Evolutionary conservation across 2,113 vertebrate species (phyloP).

Genomic region (Hippocampus mohnikei): DNA sequence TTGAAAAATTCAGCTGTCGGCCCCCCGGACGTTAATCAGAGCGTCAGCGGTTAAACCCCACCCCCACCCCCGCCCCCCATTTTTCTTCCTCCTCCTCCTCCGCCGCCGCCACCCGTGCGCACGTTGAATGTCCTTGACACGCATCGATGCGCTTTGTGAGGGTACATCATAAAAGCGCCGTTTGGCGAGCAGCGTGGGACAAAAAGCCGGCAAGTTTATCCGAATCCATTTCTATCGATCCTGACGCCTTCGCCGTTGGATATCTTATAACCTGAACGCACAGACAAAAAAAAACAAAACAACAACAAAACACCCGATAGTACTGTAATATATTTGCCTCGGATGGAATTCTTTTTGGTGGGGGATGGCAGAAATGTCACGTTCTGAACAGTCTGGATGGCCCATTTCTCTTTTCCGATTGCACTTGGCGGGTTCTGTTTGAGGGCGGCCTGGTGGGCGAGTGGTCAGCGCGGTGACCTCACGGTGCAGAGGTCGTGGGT

Average conservation of each 20-base stretch:
- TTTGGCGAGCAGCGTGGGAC: not conserved
- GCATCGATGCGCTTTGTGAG: conserved; percentile 1
- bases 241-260: not conserved
- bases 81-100: not conserved
- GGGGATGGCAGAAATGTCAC: not conserved
- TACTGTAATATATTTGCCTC: not conserved
- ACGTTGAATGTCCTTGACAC: conserved; percentile 2
- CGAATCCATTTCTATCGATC: not conserved
- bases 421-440: not conserved
- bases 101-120: not conserved
- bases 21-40: not conserved
- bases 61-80: not conserved
- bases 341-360: not conserved
- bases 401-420: not conserved
- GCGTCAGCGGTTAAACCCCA: not conserved
- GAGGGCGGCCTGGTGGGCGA: no score
- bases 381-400: not conserved
- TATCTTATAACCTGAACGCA: not conserved
- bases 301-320: not conserved
- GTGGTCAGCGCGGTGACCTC: no score
- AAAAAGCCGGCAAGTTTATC: not conserved
- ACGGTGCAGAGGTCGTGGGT: no score
- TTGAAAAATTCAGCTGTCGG: conserved; percentile 2
- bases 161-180: not conserved
- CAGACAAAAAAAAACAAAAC: not conserved